Percentiles rank a stretch among this genome's conserved stretches.
These are phyloP conservation scores for Tetramorium parvispinum DNA, from an alignment of 1,140 invertebrate genomes.

Conservation along the genomic window DNA sequence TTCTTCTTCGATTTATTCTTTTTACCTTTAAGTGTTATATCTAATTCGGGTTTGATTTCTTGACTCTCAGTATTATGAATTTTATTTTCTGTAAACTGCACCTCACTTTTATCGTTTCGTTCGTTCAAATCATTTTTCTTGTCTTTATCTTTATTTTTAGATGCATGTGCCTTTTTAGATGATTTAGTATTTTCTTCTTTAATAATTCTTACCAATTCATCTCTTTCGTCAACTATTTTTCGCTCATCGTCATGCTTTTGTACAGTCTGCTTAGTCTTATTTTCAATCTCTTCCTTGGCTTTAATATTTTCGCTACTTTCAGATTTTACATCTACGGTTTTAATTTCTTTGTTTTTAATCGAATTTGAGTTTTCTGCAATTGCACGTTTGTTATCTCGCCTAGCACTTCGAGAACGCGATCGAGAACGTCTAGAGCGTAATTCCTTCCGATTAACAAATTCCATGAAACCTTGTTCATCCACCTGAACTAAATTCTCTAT, in stretches of 20 bases:
- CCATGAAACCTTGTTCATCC: conserved; percentile 86
- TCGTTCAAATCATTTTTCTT: conserved; percentile 33
- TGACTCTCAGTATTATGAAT: background rate
- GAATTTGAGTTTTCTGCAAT: conserved; percentile 32
- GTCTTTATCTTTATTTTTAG: background rate
- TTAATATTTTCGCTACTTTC: conserved; percentile 61
- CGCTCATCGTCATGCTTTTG: background rate
- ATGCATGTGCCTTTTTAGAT: background rate
- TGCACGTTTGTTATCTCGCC: conserved; percentile 54
- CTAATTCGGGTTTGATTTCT: conserved; percentile 19
- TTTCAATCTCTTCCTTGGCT: conserved; percentile 27
- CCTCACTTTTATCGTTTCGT: background rate
- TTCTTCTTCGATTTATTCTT: conserved; percentile 57
- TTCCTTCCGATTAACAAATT: conserved; percentile 84
- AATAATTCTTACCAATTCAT: background rate
- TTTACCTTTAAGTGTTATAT: background rate
- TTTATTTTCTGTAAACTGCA: background rate
- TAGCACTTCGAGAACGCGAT: conserved; percentile 81
- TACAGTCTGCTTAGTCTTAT: background rate
- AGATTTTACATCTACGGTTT: conserved; percentile 34
- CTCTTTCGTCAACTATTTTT: background rate
- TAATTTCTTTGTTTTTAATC: conserved; percentile 30
- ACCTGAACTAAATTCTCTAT: conserved; percentile 81
- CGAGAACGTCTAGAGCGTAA: conserved; percentile 82
- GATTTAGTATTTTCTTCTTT: conserved; percentile 23